phyloP scores from a whole-genome alignment of 2,888 invertebrate genomes.

The Notodromas monacha region DNA sequence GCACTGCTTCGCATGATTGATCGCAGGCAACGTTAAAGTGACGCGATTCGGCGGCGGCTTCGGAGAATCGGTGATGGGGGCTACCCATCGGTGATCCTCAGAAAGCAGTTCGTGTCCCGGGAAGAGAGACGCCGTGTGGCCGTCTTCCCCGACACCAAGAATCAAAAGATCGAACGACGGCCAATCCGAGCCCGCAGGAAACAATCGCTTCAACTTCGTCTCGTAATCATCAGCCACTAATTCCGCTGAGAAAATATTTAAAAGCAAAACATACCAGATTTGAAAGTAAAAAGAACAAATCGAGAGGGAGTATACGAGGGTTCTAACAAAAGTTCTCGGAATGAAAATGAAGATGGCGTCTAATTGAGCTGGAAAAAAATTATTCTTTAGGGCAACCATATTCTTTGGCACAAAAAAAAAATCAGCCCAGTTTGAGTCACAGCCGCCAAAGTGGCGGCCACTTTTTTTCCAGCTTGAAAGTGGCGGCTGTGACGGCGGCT shows the following conservation, averaged over 20 bases:
- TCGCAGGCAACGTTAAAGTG: constrained; percentile 60
- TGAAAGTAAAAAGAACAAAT: not conserved
- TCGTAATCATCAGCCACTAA: constrained; percentile 41
- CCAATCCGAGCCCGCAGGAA: constrained; percentile 19
- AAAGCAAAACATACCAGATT: constrained; percentile 8
- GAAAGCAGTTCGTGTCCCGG: constrained; percentile 36
- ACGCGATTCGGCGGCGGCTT: constrained; percentile 72
- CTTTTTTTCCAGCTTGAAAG: too few relatives aligned
- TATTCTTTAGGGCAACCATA: too few relatives aligned
- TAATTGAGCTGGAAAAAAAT: not conserved
- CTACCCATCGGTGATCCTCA: constrained; percentile 32
- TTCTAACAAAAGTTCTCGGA: too few relatives aligned
- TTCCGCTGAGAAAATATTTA: constrained; percentile 21
- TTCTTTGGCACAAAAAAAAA: too few relatives aligned
- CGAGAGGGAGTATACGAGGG: too few relatives aligned
- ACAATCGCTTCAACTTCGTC: constrained; percentile 27
- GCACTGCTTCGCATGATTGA: constrained; percentile 50
- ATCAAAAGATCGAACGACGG: constrained; percentile 58
- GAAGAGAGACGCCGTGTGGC: constrained; percentile 88
- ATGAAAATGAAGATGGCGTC: too few relatives aligned
- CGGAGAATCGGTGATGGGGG: constrained; percentile 62
- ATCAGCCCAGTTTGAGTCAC: too few relatives aligned
- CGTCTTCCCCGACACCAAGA: constrained; percentile 88
- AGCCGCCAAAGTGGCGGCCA: too few relatives aligned
- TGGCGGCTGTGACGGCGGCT: too few relatives aligned